Evolutionary conservation across 2,113 vertebrate species (phyloP).

Genomic region (Oreochromis niloticus): DNA sequence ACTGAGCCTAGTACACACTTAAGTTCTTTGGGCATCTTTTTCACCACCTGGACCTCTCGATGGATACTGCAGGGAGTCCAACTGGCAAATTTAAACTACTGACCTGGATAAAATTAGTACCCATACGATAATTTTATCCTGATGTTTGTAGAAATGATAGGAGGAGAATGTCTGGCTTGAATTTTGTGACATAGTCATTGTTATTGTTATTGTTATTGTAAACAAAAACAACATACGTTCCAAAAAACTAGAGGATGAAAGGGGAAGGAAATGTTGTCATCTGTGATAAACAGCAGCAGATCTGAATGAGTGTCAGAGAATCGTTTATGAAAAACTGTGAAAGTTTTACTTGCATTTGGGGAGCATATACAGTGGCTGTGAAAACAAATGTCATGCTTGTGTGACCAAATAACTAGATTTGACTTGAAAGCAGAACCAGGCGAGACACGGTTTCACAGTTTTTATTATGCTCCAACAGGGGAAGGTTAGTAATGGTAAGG

Average conservation of each 20-base stretch:
- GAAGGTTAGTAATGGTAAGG: background rate
- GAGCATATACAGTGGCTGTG: background rate
- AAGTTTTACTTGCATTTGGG: background rate
- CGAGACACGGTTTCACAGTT: background rate
- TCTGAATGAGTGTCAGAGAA: background rate
- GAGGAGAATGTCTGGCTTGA: background rate
- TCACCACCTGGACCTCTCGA: background rate
- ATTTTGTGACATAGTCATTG: background rate
- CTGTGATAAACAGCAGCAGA: background rate
- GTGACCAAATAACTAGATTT: background rate
- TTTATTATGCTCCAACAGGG: background rate
- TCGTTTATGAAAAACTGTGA: background rate
- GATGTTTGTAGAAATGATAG: background rate
- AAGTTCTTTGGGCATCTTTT: background rate
- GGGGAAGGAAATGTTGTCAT: background rate
- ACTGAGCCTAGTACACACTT: background rate
- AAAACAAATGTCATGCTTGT: background rate
- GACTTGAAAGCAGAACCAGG: background rate
- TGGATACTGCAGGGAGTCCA: background rate
- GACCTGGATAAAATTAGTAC: background rate
- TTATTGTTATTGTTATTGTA: background rate
- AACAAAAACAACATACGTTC: background rate
- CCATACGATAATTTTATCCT: background rate
- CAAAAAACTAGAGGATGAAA: background rate
- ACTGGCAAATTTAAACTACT: background rate